phyloP scores from a whole-genome alignment of 2,888 invertebrate species.

The Trichacis sp. region DNA sequence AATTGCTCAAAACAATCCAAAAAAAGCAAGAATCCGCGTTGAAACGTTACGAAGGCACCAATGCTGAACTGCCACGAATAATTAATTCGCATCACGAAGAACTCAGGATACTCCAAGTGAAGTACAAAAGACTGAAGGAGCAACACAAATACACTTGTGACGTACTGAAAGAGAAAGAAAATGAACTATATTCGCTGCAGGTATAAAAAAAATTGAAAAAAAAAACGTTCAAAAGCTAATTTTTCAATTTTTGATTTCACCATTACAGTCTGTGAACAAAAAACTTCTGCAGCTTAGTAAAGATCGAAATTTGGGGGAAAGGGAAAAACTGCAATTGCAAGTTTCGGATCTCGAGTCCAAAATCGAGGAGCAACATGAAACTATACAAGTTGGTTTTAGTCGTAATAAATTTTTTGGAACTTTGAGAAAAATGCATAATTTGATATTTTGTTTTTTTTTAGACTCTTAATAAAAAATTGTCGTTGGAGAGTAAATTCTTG shows the following conservation, averaged over 20 bases:
- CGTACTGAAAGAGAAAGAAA: conserved; percentile 78
- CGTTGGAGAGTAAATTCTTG: conserved; percentile 81
- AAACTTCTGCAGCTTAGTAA: conserved; percentile 79
- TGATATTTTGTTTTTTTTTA: conserved; percentile 70
- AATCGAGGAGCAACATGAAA: conserved; percentile 66
- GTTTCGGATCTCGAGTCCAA: conserved; percentile 65
- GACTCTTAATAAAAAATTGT: conserved; percentile 77
- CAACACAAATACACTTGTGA: conserved; percentile 75
- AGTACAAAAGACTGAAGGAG: conserved; percentile 77
- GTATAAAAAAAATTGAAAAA: conserved; percentile 43
- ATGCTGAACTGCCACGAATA: conserved; percentile 82
- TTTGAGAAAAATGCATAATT: no score
- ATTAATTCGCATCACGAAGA: conserved; percentile 84
- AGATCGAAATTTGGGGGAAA: conserved; percentile 80
- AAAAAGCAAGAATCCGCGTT: conserved; percentile 85
- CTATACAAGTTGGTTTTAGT: conserved; percentile 61
- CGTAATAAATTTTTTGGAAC: background rate
- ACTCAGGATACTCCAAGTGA: conserved; percentile 78
- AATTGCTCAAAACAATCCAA: conserved; percentile 80
- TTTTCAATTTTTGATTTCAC: no score
- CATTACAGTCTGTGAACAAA: conserved; percentile 74
- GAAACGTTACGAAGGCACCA: conserved; percentile 82
- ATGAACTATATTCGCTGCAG: conserved; percentile 75
- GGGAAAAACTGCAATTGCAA: conserved; percentile 79
- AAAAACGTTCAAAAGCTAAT: no score